Evolutionary conservation across 1,140 invertebrate genomes (phyloP).

Genomic region (Drosophila pseudoobscura): DNA sequence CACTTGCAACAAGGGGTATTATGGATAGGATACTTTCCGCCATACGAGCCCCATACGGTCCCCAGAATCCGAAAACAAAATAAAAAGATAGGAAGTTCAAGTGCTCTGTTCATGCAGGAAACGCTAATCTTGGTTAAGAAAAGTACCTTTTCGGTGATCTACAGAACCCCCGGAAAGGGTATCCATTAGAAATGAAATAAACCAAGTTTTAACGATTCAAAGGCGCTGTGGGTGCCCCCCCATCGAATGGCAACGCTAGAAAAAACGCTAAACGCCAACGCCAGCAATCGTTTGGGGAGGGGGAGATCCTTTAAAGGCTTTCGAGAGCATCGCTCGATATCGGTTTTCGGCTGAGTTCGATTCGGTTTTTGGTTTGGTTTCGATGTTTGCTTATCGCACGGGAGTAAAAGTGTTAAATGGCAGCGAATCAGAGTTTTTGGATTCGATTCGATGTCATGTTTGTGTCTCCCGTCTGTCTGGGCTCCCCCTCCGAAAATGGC

Average conservation of each 20-base stretch:
- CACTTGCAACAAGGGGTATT: no score
- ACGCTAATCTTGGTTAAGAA: no score
- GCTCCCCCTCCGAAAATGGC: conserved; percentile 41
- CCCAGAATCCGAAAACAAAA: no score
- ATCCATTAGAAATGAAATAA: no score
- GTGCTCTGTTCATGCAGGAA: no score
- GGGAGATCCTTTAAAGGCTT: conserved; percentile 71
- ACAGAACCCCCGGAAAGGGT: no score
- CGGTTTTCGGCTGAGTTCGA: conserved; percentile 6
- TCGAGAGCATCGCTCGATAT: conserved; percentile 57
- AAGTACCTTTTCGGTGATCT: no score
- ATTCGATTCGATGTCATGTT: conserved; percentile 65
- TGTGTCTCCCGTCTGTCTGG: conserved; percentile 37
- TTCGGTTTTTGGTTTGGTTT: conserved; percentile 24
- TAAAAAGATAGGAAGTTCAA: no score
- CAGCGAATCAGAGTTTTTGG: conserved; percentile 48
- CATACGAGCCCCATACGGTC: no score
- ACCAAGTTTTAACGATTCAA: not conserved
- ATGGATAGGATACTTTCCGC: no score
- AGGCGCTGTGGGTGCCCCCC: conserved; percentile 53
- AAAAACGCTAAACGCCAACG: not conserved
- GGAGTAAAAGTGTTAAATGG: conserved; percentile 73
- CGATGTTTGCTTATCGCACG: conserved; percentile 21
- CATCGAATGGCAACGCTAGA: not conserved
- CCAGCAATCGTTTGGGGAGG: conserved; percentile 4